Evolutionary conservation across 2,113 vertebrate genomes (phyloP), one percentile per base, ranked within the genome.

Genomic region (Cyanocitta stelleri): DNA sequence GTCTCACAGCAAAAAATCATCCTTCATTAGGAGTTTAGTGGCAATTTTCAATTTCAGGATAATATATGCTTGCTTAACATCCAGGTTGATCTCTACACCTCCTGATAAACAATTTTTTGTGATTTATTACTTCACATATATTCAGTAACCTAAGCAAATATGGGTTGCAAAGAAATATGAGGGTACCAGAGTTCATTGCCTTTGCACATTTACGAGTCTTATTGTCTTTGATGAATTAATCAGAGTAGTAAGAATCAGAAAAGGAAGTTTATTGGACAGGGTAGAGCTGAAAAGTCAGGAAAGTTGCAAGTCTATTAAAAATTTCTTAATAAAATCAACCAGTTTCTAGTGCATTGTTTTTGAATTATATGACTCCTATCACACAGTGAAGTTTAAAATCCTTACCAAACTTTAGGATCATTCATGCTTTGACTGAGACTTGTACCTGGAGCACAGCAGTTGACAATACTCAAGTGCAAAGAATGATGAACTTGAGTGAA

Each of bases 171-270:
- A 96, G 59, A 96, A 93, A 89, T 87, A 91, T 22, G 75, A 94
- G 48, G 44, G 10, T 62, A 76, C 7, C 21, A 43, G 49, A 94
- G 75, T 91, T 93, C 78, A 71, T 89, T 76, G 48, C 51, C 55
- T 93, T 93, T 97, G 74, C 55, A 89, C 41, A 12, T 95, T 97
- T 96, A 94, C 48, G 18, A 51, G 55, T 95, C 59, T 79, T 80
- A 87, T 93, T 89, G 86, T 85, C 89, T 95, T 97, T 94, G 89
- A 90, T 96, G 66, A 96, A 76, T 96, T 96, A 95, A 96, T 95
- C 73, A 91, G 64, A 84, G 64, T 46, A 74, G 54, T 97, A 91
- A 93, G 54, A 41, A 94, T 96, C 64, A 97, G 92, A 83, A 54
- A 93, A 76, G 55, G 64, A 55, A 68, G 43, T 90, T 95, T 94